Conservation (phyloP, 2,113 vertebrate species). For the Barnardius zonarius region DNA sequence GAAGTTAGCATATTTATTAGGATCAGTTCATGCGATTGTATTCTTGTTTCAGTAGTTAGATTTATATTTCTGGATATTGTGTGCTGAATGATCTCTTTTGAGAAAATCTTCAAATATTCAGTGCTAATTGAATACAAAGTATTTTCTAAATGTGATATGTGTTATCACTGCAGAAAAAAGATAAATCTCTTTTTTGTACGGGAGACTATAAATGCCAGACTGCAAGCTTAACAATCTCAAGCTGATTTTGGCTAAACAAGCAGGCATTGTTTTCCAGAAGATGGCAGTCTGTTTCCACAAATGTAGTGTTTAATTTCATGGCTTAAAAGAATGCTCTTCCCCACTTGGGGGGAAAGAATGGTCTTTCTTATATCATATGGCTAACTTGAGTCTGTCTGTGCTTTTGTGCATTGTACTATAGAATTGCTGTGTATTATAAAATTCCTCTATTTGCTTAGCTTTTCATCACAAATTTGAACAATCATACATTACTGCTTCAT, state of each 20-base stretch:
- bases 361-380: not conserved
- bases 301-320: not conserved
- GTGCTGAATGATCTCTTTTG: not conserved
- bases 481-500: not conserved
- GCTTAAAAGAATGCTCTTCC: not conserved
- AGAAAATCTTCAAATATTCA: not conserved
- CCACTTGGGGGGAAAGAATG: not conserved
- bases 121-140: not conserved
- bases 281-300: conserved; percentile 63
- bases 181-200: not conserved
- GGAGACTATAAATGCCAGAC: not conserved
- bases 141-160: not conserved
- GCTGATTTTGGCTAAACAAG: not conserved
- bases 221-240: not conserved
- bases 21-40: not conserved
- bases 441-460: not conserved
- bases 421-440: not conserved
- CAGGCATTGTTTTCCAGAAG: conserved; percentile 59
- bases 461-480: conserved; percentile 9
- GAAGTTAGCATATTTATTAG: not conserved
- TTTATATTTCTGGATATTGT: not conserved
- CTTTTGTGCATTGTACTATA: not conserved
- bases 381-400: not conserved
- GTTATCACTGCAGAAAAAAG: not conserved
- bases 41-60: not conserved